Evolutionary conservation across 1,140 invertebrate species (phyloP).

Genomic region (Lordiphosa stackelbergi): DNA sequence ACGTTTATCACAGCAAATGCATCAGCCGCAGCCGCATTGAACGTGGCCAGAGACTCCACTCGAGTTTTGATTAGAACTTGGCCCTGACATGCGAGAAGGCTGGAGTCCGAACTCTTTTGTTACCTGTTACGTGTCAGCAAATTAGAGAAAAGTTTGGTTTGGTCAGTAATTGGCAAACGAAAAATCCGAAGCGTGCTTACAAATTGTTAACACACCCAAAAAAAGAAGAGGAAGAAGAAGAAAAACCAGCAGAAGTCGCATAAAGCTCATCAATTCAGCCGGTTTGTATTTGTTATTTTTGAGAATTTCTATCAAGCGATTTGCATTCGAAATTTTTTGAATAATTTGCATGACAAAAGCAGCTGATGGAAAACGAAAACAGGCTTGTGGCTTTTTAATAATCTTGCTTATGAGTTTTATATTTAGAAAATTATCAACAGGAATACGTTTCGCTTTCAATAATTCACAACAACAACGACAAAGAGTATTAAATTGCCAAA

Average conservation of each 20-base stretch:
- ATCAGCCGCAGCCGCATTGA: slow-evolving; percentile 22
- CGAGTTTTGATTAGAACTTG: slow-evolving; percentile 40
- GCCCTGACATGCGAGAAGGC: slow-evolving; percentile 41
- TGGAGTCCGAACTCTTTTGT: slow-evolving; percentile 1
- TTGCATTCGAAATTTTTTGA: slow-evolving; percentile 38
- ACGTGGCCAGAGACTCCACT: slow-evolving; percentile 7
- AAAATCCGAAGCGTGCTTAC: slow-evolving; percentile 26
- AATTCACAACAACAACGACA: slow-evolving; percentile 4
- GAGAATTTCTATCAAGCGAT: slow-evolving; percentile 28
- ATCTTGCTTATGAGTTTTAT: slow-evolving; percentile 9
- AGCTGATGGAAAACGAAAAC: slow-evolving; percentile 7
- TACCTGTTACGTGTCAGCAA: slow-evolving; percentile 34
- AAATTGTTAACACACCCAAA: slow-evolving; percentile 24
- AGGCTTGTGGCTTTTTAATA: slow-evolving; percentile 1
- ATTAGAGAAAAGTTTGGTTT: slow-evolving; percentile 52
- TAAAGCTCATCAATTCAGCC: slow-evolving; percentile 7
- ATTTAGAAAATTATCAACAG: slow-evolving; percentile 22
- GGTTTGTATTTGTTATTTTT: slow-evolving; percentile 18
- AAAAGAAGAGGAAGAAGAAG: too few species aligned
- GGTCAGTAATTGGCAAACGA: slow-evolving; percentile 44
- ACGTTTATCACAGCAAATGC: slow-evolving; percentile 38
- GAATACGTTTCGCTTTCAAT: slow-evolving; percentile 38
- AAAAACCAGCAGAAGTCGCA: too few species aligned
- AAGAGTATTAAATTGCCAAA: slow-evolving; percentile 7
- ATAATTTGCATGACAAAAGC: slow-evolving; percentile 46